Base-by-base conservation (phyloP, 2,113 vertebrate genomes). In the Microtus ochrogaster region DNA sequence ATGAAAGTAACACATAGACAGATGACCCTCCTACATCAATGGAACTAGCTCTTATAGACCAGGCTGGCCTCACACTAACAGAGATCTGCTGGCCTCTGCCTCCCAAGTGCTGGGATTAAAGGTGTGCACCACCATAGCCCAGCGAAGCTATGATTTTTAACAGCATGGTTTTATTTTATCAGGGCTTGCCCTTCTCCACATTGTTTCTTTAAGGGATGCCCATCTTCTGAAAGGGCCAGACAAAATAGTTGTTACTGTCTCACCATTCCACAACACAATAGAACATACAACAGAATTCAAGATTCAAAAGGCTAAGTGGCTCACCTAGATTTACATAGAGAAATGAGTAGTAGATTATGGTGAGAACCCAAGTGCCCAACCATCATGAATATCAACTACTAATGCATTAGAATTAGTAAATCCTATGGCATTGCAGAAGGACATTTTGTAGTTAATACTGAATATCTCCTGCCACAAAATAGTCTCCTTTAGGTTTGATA, bases 381-480 rank as follows among this genome's bases (percentile, higher is more conserved):
- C 8, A 85, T 28, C 52, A 79, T 84, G 44, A 65, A 91, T 78
- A 16, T 89, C 70, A 92, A 66, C 7, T 39, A 6, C 55, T 94
- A 41, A 61, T 36, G 13, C n/a, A 76, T 86, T 86, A 68, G 78
- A 44, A 52, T 81, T 22, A 11, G 6, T 68, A 74, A 94, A 24
- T 10, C 61, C 8, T 58, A 14, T 65, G 21, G 44, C 55, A 84
- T 7, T 95, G 21, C 7, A 79, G 49, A 72, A 76, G 26, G 72
- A 77, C 10, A 33, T 89, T 73, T 94, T 95, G 12, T 76, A 91
- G 30, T 92, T 44, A 92, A 70, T 73, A 58, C 16, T n/a, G 79
- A 94, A 74, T 92, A n/a, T 84, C 76, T 91, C 58, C 86, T 87
- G 84, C 36, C 78, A 96, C 63, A 96, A 68, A 86, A 92, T 92